Percentiles rank a stretch among this genome's conserved stretches.
Evolutionary conservation across 2,113 vertebrate genomes (phyloP).

Genomic region (Reinhardtius hippoglossoides): DNA sequence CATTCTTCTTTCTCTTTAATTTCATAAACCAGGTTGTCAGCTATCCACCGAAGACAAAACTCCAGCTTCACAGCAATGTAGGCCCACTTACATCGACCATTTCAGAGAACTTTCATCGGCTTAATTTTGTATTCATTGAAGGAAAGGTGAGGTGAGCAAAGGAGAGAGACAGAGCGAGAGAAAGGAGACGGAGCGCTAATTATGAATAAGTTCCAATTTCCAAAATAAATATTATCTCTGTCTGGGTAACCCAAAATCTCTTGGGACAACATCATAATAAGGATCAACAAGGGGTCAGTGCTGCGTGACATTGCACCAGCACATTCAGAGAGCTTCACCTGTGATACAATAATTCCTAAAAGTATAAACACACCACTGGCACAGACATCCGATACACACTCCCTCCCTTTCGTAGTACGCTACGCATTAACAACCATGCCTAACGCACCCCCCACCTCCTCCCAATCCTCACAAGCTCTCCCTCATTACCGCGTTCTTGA

Average conservation of each 20-base stretch:
- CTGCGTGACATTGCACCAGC: slow-evolving; percentile 54
- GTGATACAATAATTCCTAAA: slow-evolving; percentile 52
- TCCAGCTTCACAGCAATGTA: slow-evolving; percentile 7
- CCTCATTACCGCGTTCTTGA: slow-evolving; percentile 75
- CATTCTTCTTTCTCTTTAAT: slow-evolving; percentile 45
- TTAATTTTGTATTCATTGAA: slow-evolving; percentile 46
- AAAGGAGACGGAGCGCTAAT: slow-evolving; percentile 56
- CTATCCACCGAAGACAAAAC: slow-evolving; percentile 22
- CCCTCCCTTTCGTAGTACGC: slow-evolving; percentile 24
- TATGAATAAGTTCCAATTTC: slow-evolving; percentile 83
- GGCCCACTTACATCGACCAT: slow-evolving; percentile 16
- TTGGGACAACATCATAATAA: slow-evolving; percentile 76
- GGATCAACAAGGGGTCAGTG: slow-evolving; percentile 71
- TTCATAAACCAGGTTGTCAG: slow-evolving; percentile 39
- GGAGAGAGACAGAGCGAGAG: slow-evolving; percentile 16
- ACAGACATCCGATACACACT: not conserved
- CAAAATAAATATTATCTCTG: slow-evolving; percentile 84
- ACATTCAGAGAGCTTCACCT: slow-evolving; percentile 56
- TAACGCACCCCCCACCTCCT: slow-evolving; percentile 38
- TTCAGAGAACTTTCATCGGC: slow-evolving; percentile 50
- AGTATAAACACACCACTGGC: slow-evolving; percentile 50
- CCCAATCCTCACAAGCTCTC: slow-evolving; percentile 51
- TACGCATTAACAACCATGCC: slow-evolving; percentile 43
- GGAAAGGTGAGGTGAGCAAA: slow-evolving; percentile 29
- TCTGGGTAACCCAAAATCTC: slow-evolving; percentile 76